These are phyloP conservation scores for Ennomos erosarius DNA, from an alignment of 2,888 invertebrate genomes.

Conservation along the genomic window DNA sequence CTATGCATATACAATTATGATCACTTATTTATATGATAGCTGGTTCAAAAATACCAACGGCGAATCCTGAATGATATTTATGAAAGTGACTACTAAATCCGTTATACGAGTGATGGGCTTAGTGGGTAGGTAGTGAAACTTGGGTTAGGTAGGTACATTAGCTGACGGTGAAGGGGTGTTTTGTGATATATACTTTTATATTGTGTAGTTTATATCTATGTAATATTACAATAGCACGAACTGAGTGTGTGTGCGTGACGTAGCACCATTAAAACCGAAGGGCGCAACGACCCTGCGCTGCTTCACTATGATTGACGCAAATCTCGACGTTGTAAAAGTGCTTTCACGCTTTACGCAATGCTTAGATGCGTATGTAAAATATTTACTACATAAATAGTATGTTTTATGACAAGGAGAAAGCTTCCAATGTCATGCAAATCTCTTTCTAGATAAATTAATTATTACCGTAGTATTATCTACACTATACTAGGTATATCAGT, in stretches of 20 bases:
- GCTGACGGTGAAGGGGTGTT: constrained; percentile 20
- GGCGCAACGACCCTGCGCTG: constrained; percentile 49
- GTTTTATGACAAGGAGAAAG: too few relatives aligned
- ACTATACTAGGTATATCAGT: too few relatives aligned
- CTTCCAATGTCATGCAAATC: too few relatives aligned
- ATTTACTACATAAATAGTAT: too few relatives aligned
- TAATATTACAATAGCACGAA: neutral
- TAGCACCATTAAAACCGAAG: constrained; percentile 56
- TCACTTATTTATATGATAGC: neutral
- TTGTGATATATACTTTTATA: constrained; percentile 10
- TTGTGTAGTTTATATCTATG: constrained; percentile 6
- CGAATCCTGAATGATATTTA: constrained; percentile 32
- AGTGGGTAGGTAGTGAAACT: constrained; percentile 39
- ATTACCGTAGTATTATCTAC: too few relatives aligned
- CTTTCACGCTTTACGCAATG: neutral
- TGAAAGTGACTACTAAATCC: constrained; percentile 35
- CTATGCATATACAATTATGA: neutral
- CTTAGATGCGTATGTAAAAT: too few relatives aligned
- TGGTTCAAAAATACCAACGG: constrained; percentile 24
- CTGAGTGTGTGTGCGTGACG: constrained; percentile 52
- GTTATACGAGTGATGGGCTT: constrained; percentile 35
- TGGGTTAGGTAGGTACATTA: constrained; percentile 25
- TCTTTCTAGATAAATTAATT: too few relatives aligned
- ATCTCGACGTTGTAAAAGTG: constrained; percentile 40
- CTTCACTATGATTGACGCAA: constrained; percentile 54